phyloP scores from a whole-genome alignment of 2,113 vertebrate species.

The Albula glossodonta region DNA sequence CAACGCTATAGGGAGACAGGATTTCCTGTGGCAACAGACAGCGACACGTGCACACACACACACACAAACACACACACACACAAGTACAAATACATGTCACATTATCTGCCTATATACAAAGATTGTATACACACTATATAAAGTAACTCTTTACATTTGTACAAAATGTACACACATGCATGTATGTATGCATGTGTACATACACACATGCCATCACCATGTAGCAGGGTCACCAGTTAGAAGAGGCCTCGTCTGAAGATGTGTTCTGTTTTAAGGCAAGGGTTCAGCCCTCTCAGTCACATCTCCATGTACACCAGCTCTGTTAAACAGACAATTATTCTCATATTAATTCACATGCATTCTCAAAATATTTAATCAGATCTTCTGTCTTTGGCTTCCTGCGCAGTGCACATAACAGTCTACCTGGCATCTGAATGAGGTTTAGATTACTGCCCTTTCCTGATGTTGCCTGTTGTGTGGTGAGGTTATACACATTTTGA shows the following conservation, averaged over 20 bases:
- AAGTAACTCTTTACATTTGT: too few species aligned
- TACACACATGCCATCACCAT: not conserved
- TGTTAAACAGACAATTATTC: conserved; percentile 11
- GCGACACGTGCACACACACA: not conserved
- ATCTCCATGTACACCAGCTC: conserved; percentile 21
- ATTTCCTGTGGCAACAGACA: too few species aligned
- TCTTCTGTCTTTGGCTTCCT: too few species aligned
- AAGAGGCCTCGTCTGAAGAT: not conserved
- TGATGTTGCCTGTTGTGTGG: not conserved
- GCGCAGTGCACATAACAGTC: too few species aligned
- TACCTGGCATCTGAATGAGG: too few species aligned
- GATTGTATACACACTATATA: too few species aligned
- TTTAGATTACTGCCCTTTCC: not conserved
- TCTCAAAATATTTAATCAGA: too few species aligned
- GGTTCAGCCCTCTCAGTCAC: not conserved
- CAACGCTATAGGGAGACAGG: too few species aligned
- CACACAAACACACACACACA: not conserved
- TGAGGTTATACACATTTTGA: too few species aligned
- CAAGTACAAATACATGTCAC: not conserved
- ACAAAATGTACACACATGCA: not conserved
- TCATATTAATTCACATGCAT: not conserved
- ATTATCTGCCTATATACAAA: too few species aligned
- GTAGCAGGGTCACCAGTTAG: not conserved
- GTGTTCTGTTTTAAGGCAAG: not conserved
- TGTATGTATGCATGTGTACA: not conserved